These are phyloP conservation scores for Atopsyche davidsoni DNA, from an alignment of 1,140 invertebrate genomes.

Conservation along the genomic window DNA sequence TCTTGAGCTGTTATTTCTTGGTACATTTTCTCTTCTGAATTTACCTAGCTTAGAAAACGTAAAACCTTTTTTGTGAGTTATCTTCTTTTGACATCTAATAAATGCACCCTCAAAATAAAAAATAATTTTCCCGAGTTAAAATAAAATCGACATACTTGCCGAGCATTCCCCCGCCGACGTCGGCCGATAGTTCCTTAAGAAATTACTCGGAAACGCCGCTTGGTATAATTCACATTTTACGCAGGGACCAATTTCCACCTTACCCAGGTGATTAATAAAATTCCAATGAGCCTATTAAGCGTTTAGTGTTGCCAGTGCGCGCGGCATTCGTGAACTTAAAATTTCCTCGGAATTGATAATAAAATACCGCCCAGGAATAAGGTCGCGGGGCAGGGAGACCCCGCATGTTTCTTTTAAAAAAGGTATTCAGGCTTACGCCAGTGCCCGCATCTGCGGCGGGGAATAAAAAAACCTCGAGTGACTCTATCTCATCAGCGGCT, in stretches of 20 bases:
- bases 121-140: no score
- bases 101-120: not conserved
- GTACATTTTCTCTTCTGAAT: no score
- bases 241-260: conserved; percentile 18
- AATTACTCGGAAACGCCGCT: not conserved
- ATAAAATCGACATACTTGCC: no score
- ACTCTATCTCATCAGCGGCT: conserved; percentile 23
- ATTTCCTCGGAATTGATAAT: conserved; percentile 21
- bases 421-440: conserved; percentile 16
- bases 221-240: conserved; percentile 10
- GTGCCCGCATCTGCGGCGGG: conserved; percentile 17
- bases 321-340: conserved; percentile 16
- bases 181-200: not conserved
- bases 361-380: conserved; percentile 21
- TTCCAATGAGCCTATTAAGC: conserved; percentile 25
- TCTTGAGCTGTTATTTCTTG: no score
- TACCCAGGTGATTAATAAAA: conserved; percentile 23
- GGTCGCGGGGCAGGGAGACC: conserved; percentile 2
- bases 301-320: conserved; percentile 14
- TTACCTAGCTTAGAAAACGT: no score
- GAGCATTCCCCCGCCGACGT: not conserved
- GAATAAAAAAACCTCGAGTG: conserved; percentile 24
- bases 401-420: conserved; percentile 22
- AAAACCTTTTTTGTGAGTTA: no score
- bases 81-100: no score